Evolutionary conservation across 2,797 vertebrate genomes (phyloP).

Genomic region (Acipenser ruthenus): DNA sequence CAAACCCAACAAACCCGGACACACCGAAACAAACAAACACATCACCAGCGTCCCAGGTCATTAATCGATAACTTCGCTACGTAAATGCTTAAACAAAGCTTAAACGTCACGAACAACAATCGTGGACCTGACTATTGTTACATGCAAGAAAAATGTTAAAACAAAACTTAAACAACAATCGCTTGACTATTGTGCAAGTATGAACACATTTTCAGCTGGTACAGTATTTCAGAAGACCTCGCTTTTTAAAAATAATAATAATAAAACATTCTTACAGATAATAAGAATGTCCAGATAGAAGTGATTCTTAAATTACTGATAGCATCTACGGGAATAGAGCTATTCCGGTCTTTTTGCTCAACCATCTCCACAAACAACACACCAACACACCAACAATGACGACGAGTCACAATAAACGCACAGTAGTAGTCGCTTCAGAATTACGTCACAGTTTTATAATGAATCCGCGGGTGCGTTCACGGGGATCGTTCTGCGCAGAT

Average conservation of each 20-base stretch:
- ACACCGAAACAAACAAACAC: too few relatives aligned
- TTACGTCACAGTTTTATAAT: too few relatives aligned
- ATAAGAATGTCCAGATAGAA: constrained; percentile 63
- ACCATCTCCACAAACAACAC: constrained; percentile 34
- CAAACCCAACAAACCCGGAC: too few relatives aligned
- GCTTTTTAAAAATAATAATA: neutral
- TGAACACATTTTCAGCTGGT: neutral
- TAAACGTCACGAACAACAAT: too few relatives aligned
- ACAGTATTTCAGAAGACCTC: neutral
- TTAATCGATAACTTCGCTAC: too few relatives aligned
- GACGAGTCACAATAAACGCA: too few relatives aligned
- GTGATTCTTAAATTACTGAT: constrained; percentile 63
- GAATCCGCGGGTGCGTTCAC: too few relatives aligned
- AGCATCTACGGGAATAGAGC: constrained; percentile 52
- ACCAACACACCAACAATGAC: neutral
- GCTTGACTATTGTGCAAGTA: neutral
- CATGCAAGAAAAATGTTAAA: neutral
- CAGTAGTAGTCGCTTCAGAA: too few relatives aligned
- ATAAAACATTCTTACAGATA: constrained; percentile 56
- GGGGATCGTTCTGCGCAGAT: too few relatives aligned
- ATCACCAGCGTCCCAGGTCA: too few relatives aligned
- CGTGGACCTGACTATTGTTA: too few relatives aligned
- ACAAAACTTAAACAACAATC: neutral
- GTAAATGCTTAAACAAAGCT: too few relatives aligned
- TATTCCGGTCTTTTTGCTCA: constrained; percentile 46